Evolutionary conservation across 2,888 invertebrate genomes (phyloP), one percentile per base, ranked within the genome.

Genomic region (Acrobeloides nanus): DNA sequence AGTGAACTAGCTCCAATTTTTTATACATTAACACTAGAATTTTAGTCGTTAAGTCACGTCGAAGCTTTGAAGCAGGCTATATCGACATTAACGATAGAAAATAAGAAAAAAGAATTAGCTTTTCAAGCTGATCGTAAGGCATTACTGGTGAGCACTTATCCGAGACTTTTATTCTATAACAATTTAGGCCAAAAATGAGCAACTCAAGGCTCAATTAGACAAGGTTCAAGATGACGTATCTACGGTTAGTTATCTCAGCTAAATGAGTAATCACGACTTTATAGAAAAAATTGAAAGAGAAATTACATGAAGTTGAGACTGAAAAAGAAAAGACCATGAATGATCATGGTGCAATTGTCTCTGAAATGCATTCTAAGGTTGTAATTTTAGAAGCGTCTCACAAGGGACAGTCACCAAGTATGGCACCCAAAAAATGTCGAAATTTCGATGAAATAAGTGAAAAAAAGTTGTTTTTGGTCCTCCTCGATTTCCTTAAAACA

Each of bases 341-440:
- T 46, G 84, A 87, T 73, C 82, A 86, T 75, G 81, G 82, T 51
- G 80, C 84, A 18, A 84, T 85, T 82, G 78, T 87, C 62, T 83
- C 86, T 61, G 87, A 88, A 73, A 74, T 88, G 7, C 86, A 89
- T 68, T n/a, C n/a, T n/a, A n/a, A n/a, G n/a, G n/a, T n/a, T n/a
- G n/a, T n/a, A n/a, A n/a, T n/a, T n/a, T n/a, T n/a, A n/a, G n/a
- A n/a, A n/a, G n/a, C n/a, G n/a, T n/a, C n/a, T n/a, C n/a, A n/a
- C n/a, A n/a, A n/a, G n/a, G n/a, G n/a, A n/a, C n/a, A n/a, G n/a
- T n/a, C n/a, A n/a, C n/a, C n/a, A n/a, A n/a, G n/a, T n/a, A n/a
- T n/a, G n/a, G n/a, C n/a, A n/a, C n/a, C n/a, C n/a, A n/a, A n/a
- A n/a, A n/a, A n/a, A n/a, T n/a, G n/a, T n/a, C n/a, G n/a, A n/a